These are phyloP conservation scores for Pammene fasciana DNA, from an alignment of 2,888 invertebrate species.

Conservation along the genomic window DNA sequence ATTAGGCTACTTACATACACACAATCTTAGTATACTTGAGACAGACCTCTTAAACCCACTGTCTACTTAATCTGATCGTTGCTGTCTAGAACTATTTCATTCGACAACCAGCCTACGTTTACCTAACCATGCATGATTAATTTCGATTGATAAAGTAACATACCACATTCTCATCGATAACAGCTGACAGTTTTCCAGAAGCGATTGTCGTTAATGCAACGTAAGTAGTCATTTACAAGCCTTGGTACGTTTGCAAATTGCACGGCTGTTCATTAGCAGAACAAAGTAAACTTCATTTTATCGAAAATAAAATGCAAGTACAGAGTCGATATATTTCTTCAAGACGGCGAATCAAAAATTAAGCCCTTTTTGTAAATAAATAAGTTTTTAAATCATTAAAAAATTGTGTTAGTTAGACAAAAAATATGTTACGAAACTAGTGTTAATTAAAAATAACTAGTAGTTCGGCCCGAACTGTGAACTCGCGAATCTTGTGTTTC, in stretches of 20 bases:
- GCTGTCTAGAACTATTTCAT: neutral
- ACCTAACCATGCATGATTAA: slow-evolving; percentile 24
- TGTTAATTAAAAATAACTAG: no score
- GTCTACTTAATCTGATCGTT: slow-evolving; percentile 4
- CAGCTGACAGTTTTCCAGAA: slow-evolving; percentile 56
- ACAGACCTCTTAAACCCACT: neutral
- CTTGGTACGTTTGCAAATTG: slow-evolving; percentile 55
- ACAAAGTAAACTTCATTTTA: no score
- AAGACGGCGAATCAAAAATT: no score
- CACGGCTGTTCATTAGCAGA: slow-evolving; percentile 24
- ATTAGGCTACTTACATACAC: neutral
- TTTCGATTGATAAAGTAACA: slow-evolving; percentile 23
- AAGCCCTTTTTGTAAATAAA: no score
- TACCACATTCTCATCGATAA: slow-evolving; percentile 41
- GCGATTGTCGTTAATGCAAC: slow-evolving; percentile 48
- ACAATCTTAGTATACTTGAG: neutral
- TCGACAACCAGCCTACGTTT: neutral
- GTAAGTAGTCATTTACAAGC: slow-evolving; percentile 53
- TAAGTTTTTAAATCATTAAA: no score
- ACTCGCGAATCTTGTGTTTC: no score
- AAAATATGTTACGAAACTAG: no score
- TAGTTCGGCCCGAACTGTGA: no score
- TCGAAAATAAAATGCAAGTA: no score
- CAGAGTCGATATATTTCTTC: no score
- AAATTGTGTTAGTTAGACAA: no score